Base-by-base conservation (phyloP, 2,888 invertebrate genomes). In the Bugula neritina region DNA sequence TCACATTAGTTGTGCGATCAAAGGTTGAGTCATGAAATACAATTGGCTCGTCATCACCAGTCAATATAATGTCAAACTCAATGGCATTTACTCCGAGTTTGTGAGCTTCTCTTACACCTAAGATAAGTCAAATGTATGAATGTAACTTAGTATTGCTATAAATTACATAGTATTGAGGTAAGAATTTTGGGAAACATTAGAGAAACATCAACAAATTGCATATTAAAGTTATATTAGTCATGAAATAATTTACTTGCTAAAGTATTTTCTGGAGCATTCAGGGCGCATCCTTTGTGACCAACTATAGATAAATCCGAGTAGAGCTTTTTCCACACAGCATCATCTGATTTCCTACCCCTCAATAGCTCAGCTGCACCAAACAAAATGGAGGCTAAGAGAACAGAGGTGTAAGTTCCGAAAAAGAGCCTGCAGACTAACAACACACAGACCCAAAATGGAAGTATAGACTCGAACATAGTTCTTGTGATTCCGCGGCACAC, bases 201-300 rank as follows among this genome's bases (percentile, higher is more conserved):
- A n/a, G n/a, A n/a, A n/a, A n/a, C n/a, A n/a, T n/a, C n/a, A n/a
- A n/a, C n/a, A n/a, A n/a, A n/a, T n/a, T n/a, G n/a, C n/a, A n/a
- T n/a, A n/a, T n/a, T n/a, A n/a, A n/a, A n/a, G n/a, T n/a, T n/a
- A n/a, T n/a, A n/a, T n/a, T n/a, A n/a, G n/a, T n/a, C n/a, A n/a
- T 43, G 5, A 43, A 43, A 10, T 43, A 43, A 43, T 27, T 31
- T 54, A 70, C 70, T 52, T 21, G 35, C 87, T 75, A 92, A 80
- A 75, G 90, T 91, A 82, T 92, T 92, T 84, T 92, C 92, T 0
- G 92, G 92, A 1, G 90, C 91, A 84, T 92, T 91, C 58, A 89
- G 84, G 0, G 88, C 89, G 17, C 90, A 90, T 1, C 91, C 92
- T 79, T 92, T 87, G 78, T 92, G 92, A 0, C 90, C 91, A 73